A percentile compares a stretch with the other conserved stretches of the same genome.
These are phyloP conservation scores for Artibeus jamaicensis DNA, from an alignment of 2,797 vertebrate genomes.

Conservation along the genomic window DNA sequence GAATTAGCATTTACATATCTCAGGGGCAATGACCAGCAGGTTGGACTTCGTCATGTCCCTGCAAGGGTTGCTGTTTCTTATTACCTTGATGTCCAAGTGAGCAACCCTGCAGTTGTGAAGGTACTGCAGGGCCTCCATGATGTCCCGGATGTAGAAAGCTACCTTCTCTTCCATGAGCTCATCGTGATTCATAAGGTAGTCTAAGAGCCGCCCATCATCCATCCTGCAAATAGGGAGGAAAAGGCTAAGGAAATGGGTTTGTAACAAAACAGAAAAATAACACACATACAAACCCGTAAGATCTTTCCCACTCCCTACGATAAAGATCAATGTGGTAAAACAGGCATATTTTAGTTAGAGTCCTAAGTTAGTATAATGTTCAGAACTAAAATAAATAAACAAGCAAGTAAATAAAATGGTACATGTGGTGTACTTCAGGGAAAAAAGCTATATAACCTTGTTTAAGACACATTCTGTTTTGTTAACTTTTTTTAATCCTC, in stretches of 20 bases:
- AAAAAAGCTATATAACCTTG: background rate
- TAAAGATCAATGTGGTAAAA: background rate
- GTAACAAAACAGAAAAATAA: background rate
- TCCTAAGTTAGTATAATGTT: background rate
- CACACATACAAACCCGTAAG: background rate
- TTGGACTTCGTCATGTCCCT: background rate
- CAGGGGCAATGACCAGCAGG: background rate
- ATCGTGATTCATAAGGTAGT: constrained; percentile 95
- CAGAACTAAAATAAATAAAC: background rate
- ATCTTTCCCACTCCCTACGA: background rate
- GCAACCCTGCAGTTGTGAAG: constrained; percentile 96
- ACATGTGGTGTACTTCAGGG: background rate
- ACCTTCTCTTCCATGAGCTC: constrained; percentile 98
- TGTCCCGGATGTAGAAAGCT: constrained; percentile 94
- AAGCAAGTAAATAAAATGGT: background rate
- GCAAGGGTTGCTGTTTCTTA: background rate
- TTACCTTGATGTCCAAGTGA: constrained; percentile 97
- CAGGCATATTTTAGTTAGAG: background rate
- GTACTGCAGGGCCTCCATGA: constrained; percentile 94
- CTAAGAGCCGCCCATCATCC: constrained; percentile 94
- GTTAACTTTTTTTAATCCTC: background rate
- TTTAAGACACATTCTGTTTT: background rate
- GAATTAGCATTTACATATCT: background rate
- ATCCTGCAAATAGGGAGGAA: constrained; percentile 82
- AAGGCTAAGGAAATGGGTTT: background rate